Evolutionary conservation across 2,113 vertebrate species (phyloP).

Genomic region (Coreoperca whiteheadi): DNA sequence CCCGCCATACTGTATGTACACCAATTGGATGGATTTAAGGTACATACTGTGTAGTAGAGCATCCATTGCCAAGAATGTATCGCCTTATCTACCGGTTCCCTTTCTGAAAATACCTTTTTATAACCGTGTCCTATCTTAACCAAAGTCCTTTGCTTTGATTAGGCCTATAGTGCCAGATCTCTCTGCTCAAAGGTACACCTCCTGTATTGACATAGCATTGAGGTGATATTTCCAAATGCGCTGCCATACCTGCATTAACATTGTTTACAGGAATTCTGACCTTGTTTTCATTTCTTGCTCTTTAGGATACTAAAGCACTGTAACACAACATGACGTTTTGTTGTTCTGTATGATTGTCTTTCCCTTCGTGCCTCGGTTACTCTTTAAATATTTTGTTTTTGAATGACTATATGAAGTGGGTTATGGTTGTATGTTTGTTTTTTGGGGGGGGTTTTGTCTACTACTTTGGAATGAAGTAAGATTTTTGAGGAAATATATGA

Average conservation of each 20-base stretch:
- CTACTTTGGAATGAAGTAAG: constrained; percentile 61
- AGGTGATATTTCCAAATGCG: constrained; percentile 23
- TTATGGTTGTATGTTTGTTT: constrained; percentile 42
- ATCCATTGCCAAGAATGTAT: constrained; percentile 56
- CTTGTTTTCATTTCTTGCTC: constrained; percentile 11
- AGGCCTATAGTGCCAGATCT: constrained; percentile 16
- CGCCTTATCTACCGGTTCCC: constrained; percentile 13
- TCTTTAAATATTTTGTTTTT: constrained; percentile 33
- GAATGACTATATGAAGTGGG: constrained; percentile 45
- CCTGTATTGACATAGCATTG: constrained; percentile 28
- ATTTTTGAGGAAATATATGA: constrained; percentile 64
- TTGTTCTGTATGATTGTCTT: constrained; percentile 34
- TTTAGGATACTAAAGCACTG: constrained; percentile 33
- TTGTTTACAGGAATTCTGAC: constrained; percentile 64
- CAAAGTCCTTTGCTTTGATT: constrained; percentile 45
- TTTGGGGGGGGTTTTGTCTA: too few relatives aligned
- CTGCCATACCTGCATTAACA: constrained; percentile 29
- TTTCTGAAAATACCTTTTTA: constrained; percentile 17
- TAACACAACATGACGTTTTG: neutral
- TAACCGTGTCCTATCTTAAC: constrained; percentile 23
- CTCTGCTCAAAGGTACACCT: constrained; percentile 53
- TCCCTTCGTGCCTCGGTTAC: neutral
- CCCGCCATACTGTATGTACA: constrained; percentile 33
- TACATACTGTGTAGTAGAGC: constrained; percentile 13
- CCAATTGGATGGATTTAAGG: constrained; percentile 21